phyloP scores from a whole-genome alignment of 2,797 vertebrate genomes.

The Sebastes diaconus region DNA sequence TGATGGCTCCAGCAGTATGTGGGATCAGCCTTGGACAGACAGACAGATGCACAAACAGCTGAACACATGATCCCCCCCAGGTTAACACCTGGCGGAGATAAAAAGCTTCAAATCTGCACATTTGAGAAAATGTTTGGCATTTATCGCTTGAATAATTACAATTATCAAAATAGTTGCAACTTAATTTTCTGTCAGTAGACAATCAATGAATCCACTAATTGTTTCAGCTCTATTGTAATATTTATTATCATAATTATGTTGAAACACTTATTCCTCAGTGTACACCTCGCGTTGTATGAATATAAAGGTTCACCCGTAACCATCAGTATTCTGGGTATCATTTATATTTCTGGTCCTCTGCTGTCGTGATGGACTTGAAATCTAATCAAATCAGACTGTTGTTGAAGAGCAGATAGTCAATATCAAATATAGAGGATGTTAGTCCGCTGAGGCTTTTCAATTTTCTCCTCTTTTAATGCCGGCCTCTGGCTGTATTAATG shows the following conservation, averaged over 20 bases:
- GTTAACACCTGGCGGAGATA: too few relatives aligned
- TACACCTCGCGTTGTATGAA: neutral
- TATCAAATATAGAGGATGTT: constrained; percentile 36
- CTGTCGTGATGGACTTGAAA: constrained; percentile 36
- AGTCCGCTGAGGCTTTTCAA: constrained; percentile 24
- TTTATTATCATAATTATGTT: neutral
- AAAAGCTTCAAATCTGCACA: neutral
- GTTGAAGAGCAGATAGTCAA: constrained; percentile 54
- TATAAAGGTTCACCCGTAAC: neutral
- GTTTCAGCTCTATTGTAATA: neutral
- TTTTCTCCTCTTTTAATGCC: constrained; percentile 22
- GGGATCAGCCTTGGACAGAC: too few relatives aligned
- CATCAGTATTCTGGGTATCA: constrained; percentile 5
- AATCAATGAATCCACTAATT: neutral
- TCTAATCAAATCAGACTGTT: constrained; percentile 35
- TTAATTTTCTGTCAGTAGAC: neutral
- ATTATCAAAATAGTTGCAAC: neutral
- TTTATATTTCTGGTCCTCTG: neutral
- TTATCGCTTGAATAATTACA: neutral
- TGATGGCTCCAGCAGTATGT: too few relatives aligned
- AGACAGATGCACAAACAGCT: too few relatives aligned
- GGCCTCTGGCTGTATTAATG: constrained; percentile 5
- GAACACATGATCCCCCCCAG: too few relatives aligned
- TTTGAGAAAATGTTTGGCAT: neutral
- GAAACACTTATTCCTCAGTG: neutral